Percentiles rank a stretch among this genome's conserved stretches.
Evolutionary conservation across 2,888 invertebrate genomes (phyloP).

Genomic region (Dryobota labecula): DNA sequence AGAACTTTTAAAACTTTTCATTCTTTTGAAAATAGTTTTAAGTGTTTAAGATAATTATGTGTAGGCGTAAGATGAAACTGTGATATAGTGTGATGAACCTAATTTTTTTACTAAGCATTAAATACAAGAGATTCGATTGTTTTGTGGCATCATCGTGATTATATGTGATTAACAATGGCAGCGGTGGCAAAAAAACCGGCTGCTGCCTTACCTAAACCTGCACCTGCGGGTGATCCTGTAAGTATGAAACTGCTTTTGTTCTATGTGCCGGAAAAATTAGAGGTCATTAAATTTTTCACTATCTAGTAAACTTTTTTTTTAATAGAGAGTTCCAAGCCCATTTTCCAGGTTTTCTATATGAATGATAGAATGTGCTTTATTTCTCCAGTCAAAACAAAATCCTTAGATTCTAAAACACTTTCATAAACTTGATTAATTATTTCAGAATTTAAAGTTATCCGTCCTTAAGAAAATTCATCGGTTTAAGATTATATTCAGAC

Average conservation of each 20-base stretch:
- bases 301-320: neutral
- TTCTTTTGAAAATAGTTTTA: constrained; percentile 52
- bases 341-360: neutral
- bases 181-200: constrained; percentile 83
- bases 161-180: constrained; percentile 83
- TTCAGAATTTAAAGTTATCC: constrained; percentile 2
- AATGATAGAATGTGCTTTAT: neutral
- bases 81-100: constrained; percentile 75
- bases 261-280: constrained; percentile 42
- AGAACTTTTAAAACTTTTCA: constrained; percentile 44
- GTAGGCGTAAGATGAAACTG: constrained; percentile 65
- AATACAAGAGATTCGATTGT: constrained; percentile 64
- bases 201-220: constrained; percentile 70
- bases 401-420: neutral
- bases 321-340: no score
- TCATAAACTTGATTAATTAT: constrained; percentile 7
- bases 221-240: constrained; percentile 78
- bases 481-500: constrained; percentile 21
- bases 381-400: neutral
- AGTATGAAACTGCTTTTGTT: constrained; percentile 71
- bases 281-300: constrained; percentile 68
- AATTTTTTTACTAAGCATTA: constrained; percentile 47
- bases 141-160: constrained; percentile 85
- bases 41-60: constrained; percentile 54
- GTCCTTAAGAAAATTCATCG: constrained; percentile 12